These are phyloP conservation scores for Macrosteles quadrilineatus DNA, from an alignment of 1,140 invertebrate genomes.

Conservation along the genomic window DNA sequence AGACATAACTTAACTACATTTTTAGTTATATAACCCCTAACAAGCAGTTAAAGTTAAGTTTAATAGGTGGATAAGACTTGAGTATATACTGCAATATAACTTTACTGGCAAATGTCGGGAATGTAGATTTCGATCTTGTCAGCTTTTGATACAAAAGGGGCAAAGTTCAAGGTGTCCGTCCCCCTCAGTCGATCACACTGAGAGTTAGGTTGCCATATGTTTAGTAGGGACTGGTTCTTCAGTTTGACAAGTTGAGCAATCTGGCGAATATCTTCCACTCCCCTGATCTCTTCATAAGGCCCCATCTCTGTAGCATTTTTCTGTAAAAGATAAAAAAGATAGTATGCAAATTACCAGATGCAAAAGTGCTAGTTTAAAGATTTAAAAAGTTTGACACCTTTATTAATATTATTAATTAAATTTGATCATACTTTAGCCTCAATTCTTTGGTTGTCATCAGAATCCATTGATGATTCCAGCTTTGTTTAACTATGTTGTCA, in stretches of 20 bases:
- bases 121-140: background rate
- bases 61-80: no score
- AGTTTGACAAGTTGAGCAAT: background rate
- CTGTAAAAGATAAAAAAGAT: background rate
- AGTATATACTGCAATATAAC: background rate
- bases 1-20: no score
- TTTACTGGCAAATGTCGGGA: conserved; percentile 5
- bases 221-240: background rate
- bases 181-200: background rate
- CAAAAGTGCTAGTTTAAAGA: no score
- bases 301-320: background rate
- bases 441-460: no score
- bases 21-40: no score
- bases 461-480: no score
- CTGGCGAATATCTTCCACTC: background rate
- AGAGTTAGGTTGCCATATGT: background rate
- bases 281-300: background rate
- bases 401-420: no score
- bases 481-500: no score
- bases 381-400: no score
- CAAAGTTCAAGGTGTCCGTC: background rate
- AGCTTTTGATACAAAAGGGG: background rate
- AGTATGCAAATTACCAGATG: no score
- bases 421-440: no score
- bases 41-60: no score